These are phyloP conservation scores for Drosophila eugracilis DNA, from an alignment of 1,140 invertebrate genomes.

Conservation along the genomic window DNA sequence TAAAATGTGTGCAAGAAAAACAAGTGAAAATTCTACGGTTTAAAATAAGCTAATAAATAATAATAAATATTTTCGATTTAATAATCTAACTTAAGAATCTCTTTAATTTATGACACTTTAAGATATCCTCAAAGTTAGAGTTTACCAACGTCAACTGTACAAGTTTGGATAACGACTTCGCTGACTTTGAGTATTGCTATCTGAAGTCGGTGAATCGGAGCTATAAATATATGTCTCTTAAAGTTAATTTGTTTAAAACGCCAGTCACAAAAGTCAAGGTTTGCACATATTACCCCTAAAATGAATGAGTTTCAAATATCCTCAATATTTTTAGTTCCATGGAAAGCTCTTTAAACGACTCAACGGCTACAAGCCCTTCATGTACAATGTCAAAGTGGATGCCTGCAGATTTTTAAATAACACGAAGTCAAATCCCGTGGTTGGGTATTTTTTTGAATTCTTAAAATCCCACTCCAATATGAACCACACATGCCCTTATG, in stretches of 20 bases:
- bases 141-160: background rate
- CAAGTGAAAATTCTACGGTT: too few relatives aligned
- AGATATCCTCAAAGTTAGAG: background rate
- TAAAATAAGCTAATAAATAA: too few relatives aligned
- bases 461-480: background rate
- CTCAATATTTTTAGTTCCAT: background rate
- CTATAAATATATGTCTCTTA: background rate
- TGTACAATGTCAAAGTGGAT: background rate
- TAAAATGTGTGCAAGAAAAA: too few relatives aligned
- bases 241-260: conserved; percentile 17
- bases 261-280: background rate
- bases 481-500: background rate
- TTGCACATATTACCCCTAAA: background rate
- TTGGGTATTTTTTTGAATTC: background rate
- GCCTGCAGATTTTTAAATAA: background rate
- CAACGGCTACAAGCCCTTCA: background rate
- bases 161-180: background rate
- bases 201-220: background rate
- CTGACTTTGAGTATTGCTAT: conserved; percentile 7
- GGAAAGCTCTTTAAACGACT: background rate
- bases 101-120: too few relatives aligned
- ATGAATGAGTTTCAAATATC: background rate
- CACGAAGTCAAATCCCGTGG: background rate
- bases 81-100: too few relatives aligned
- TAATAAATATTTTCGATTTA: too few relatives aligned